Evolutionary conservation across 2,888 invertebrate species (phyloP).

Genomic region (Amphiduros pacificus): DNA sequence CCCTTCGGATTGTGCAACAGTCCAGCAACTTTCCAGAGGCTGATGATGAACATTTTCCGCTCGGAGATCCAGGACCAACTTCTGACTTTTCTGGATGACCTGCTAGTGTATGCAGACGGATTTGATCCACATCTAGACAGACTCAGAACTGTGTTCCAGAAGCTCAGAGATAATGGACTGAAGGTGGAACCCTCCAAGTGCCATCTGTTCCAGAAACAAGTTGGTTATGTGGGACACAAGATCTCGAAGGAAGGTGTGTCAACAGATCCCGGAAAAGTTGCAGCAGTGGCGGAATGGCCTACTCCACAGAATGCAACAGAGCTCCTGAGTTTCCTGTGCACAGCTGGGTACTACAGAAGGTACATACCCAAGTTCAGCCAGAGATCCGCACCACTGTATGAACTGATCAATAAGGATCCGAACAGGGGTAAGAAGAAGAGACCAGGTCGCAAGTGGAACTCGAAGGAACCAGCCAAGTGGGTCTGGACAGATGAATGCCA

Average conservation of each 20-base stretch:
- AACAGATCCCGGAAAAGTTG: neutral
- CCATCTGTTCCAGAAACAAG: constrained; percentile 3
- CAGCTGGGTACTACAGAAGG: neutral
- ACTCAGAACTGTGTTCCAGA: neutral
- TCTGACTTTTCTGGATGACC: constrained; percentile 8
- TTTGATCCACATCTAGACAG: neutral
- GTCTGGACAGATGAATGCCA: neutral
- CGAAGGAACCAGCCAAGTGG: neutral
- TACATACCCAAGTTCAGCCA: neutral
- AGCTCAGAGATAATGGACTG: neutral
- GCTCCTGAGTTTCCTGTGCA: neutral
- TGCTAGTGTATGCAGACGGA: neutral
- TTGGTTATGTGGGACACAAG: constrained; percentile 2
- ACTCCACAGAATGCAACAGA: constrained; percentile 2
- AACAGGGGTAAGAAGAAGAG: neutral
- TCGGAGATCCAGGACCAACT: neutral
- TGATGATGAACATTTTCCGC: neutral
- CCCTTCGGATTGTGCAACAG: constrained; percentile 4
- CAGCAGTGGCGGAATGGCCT: neutral
- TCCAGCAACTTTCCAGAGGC: neutral
- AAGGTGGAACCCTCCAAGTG: constrained; percentile 10
- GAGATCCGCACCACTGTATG: neutral
- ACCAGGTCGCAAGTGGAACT: neutral
- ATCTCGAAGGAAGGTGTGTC: neutral
- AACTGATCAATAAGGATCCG: neutral